phyloP scores from a whole-genome alignment of 2,113 vertebrate genomes.

The Clinocottus analis region DNA sequence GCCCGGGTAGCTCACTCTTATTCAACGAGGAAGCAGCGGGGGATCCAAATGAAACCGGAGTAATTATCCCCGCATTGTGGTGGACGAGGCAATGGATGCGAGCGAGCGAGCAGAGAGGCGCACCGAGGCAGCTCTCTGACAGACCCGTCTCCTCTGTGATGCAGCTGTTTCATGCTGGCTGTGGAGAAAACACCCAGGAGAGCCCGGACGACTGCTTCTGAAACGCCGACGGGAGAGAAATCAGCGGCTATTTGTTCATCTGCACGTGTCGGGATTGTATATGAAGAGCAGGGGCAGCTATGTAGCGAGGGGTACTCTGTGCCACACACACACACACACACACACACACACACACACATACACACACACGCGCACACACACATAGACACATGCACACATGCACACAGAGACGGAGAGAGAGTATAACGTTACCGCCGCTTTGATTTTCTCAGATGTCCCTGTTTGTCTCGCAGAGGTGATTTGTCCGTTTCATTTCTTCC shows the following conservation, averaged over 20 bases:
- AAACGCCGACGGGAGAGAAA: constrained; percentile 36
- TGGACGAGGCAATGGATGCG: constrained; percentile 61
- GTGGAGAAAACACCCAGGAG: constrained; percentile 33
- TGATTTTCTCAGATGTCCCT: constrained; percentile 23
- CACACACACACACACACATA: background rate
- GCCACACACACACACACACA: background rate
- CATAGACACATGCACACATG: no score
- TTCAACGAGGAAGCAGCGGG: constrained; percentile 4
- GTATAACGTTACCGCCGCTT: constrained; percentile 13
- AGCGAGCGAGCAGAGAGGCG: constrained; percentile 56
- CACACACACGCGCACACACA: background rate
- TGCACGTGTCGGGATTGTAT: constrained; percentile 56
- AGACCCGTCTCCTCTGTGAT: constrained; percentile 60
- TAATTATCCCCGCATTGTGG: constrained; percentile 63
- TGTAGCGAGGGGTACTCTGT: constrained; percentile 35
- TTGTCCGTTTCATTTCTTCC: constrained; percentile 22
- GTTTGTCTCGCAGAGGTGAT: constrained; percentile 12
- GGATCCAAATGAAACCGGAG: constrained; percentile 14
- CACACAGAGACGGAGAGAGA: no score
- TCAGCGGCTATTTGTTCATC: constrained; percentile 42
- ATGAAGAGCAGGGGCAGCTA: constrained; percentile 34
- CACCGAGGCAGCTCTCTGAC: constrained; percentile 55
- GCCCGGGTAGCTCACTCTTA: background rate
- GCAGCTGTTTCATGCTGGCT: constrained; percentile 62
- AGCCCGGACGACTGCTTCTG: constrained; percentile 27